Base-by-base conservation (phyloP, 1,140 invertebrate genomes). In the Bilobella aurantiaca region DNA sequence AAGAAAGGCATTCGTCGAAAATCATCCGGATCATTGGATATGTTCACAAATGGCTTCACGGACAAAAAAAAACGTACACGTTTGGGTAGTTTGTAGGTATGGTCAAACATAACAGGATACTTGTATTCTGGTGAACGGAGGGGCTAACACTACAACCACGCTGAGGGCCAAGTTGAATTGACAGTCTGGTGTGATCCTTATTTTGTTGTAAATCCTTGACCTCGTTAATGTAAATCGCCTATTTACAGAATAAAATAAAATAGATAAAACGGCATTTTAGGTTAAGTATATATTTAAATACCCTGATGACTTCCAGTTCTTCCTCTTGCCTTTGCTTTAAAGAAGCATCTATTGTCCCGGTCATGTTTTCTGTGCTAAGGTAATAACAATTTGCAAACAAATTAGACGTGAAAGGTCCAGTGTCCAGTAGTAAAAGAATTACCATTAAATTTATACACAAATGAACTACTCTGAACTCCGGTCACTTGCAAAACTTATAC, bases 191-290 rank as follows among this genome's bases (percentile, higher is more conserved):
- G 14, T 1, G 47, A 25, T 49, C 60, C 46, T 42, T 37, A 32
- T 23, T 49, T 18, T 46, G 47, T 21, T 61, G 25, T 25, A 66
- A 25, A 30, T 63, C 68, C 31, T 63, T 66, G 12, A 73, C 66
- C 63, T 70, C 71, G 27, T 42, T 32, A 12, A 66, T 47, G 58
- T 69, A 73, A 18, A 73, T 73, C 27, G 68, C 68, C 71, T 72
- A 27, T 42, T 37, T 59, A 46, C 62, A 64, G 37, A 27, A 5
- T 23, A 30, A 16, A 57, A 42, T 3, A 28, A 25, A 5, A 16
- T 2, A 16, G n/a, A 46, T 28, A 46, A 3, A 1, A 37, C n/a
- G 21, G 23, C n/a, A 67, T 21, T 3, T 53, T 1, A 23, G 23
- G 21, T 18, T 1, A 31, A 42, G 21, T 5, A 1, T 2, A 1